Evolutionary conservation across 2,113 vertebrate species (phyloP).

Genomic region (Alectura lathami): DNA sequence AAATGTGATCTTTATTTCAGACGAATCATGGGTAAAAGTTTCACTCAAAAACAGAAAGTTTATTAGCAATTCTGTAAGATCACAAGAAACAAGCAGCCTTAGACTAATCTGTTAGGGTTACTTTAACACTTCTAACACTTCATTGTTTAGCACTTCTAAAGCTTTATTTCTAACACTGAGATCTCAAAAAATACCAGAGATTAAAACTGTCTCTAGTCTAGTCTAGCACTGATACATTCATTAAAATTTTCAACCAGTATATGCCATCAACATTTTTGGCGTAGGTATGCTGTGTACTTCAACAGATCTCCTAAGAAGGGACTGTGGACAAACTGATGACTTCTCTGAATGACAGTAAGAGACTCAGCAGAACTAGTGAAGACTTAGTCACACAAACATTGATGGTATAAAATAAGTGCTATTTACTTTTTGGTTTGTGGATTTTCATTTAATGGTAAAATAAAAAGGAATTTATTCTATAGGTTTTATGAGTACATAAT

Average conservation of each 20-base stretch:
- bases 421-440: neutral
- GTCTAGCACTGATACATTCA: neutral
- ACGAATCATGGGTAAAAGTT: neutral
- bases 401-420: neutral
- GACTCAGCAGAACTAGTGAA: neutral
- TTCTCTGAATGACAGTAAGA: neutral
- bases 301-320: neutral
- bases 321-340: neutral
- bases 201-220: neutral
- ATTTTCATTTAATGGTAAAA: neutral
- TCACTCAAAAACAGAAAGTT: neutral
- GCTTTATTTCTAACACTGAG: neutral
- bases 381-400: neutral
- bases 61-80: neutral
- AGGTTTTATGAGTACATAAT: neutral
- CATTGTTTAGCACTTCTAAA: too few relatives aligned
- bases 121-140: neutral
- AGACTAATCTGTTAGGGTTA: neutral
- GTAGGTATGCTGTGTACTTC: neutral
- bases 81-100: neutral
- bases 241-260: neutral
- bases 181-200: neutral
- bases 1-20: neutral
- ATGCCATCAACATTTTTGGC: neutral
- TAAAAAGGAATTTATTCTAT: neutral